Percentiles rank a stretch among this genome's conserved stretches.
These are phyloP conservation scores for Poeciliopsis presidionis DNA, from an alignment of 2,797 vertebrate species.

Conservation along the genomic window DNA sequence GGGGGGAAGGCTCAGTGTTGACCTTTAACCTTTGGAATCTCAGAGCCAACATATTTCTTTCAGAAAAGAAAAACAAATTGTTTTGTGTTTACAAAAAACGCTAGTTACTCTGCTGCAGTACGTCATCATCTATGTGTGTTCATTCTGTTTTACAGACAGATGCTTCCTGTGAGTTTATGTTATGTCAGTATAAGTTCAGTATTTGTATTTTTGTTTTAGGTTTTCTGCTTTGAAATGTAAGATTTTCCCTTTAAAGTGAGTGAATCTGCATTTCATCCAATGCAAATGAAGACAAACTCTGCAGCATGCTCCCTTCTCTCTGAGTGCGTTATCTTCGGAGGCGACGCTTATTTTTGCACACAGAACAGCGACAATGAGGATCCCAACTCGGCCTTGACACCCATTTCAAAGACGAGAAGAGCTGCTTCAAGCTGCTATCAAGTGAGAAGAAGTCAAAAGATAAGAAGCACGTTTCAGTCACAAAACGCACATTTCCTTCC, in stretches of 20 bases:
- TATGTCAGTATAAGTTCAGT: not conserved
- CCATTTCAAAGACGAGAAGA: constrained; percentile 6
- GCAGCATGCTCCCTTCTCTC: constrained; percentile 8
- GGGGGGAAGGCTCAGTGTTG: not conserved
- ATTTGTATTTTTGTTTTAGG: not conserved
- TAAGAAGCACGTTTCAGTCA: constrained; percentile 10
- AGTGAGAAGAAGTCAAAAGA: constrained; percentile 4
- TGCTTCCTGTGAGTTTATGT: not conserved
- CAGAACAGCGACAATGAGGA: constrained; percentile 8
- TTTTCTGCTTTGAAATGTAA: not conserved
- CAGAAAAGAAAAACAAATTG: not conserved
- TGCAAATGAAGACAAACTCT: constrained; percentile 12
- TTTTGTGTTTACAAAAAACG: not conserved
- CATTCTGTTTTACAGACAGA: not conserved
- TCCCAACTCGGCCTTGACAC: constrained; percentile 25
- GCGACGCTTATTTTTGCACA: constrained; percentile 23
- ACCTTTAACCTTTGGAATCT: not conserved
- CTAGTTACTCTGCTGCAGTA: not conserved
- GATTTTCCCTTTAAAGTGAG: not conserved
- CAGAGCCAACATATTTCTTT: not conserved
- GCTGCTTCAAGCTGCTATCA: constrained; percentile 7
- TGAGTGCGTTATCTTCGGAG: not conserved
- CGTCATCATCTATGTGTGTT: not conserved
- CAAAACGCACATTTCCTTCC: not conserved
- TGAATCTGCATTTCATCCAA: not conserved